Evolutionary conservation across 37 sponge, comb jelly and placozoan species (phyloP), one percentile per base, ranked within the genome.

Genomic region (Spongilla lacustris): DNA sequence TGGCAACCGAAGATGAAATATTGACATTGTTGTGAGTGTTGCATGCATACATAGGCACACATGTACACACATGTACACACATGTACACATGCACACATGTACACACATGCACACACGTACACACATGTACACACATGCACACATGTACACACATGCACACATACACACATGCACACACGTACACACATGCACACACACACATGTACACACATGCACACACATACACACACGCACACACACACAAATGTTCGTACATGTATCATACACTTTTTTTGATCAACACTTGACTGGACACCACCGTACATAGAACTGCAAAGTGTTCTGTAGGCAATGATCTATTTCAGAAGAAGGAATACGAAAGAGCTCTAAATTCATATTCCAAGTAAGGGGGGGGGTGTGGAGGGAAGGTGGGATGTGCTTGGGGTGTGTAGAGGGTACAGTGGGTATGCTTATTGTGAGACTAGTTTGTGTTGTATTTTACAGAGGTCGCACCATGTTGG

Each of bases 281-380:
- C 22, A 23, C 19, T 67, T 67, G 68, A 23, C 22, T 22, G 22
- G 19, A 23, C 22, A 67, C 68, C 22, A 22, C 22, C 22, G 23
- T 76, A 48, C 48, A 36, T 33, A 88, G 88, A 17, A 38, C 74
- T 36, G 67, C n/a, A 29, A 94, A 94, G 78, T 70, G 88, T 19
- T 76, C 50, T 0, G 2, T 88, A 73, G 94, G 94, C 11, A 94
- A 94, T 50, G 82, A 89, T 76, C 72, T 86, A 3, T 94, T 90
- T 80, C 88, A 90, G 73, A 50, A 86, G 32, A 76, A 87, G 36
- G 86, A 90, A 31, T 94, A 69, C 67, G 48, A 80, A 37, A 73
- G 68, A 75, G 91, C 94, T 2, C 50, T 94, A 19, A 71, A 71
- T 25, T 88, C 85, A 24, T 94, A 87, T 69, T 74, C 84, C 12